Evolutionary conservation across 30 jellyfish, hydroid and myxozoan species (phyloP), one percentile per base, ranked within the genome.

Genomic region (Pelagia noctiluca): DNA sequence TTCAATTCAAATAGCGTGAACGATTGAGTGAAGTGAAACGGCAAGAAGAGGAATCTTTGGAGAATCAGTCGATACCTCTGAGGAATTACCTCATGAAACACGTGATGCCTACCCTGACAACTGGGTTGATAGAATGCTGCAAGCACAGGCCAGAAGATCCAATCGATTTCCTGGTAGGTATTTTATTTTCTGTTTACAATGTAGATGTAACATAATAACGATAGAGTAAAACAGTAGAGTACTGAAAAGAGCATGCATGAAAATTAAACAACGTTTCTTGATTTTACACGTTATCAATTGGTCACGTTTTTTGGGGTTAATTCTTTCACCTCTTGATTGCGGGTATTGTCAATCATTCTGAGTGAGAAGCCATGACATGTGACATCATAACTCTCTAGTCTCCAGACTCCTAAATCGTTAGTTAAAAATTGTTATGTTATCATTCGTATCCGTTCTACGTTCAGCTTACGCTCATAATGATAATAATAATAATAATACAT

Each of bases 101-200:
- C 33, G 99, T 94, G 52, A 94, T 94, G 99, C 99, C 99, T 18
- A 94, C 99, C 3, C 72, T 94, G 70, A 86, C 99, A 26, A 76
- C 79, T 80, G 99, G 99, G 32, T 63, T 94, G 50, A 72, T 94
- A 29, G 99, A 94, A 80, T 94, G 99, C 75, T 76, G 96, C 75
- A 94, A 94, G 63, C 75, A 73, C 32, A 76, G 99, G 38, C 99
- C 99, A 26, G 99, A 94, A 19, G 99, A 94, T 84, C 99, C 99
- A 18, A 88, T 94, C 35, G 99, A 94, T 63, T 94, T 94, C 71
- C 35, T 94, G 88, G 99, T 94, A 78, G 30, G 99, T 33, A 0
- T 1, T 8, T 50, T 54, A 32, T 11, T 30, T 83, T 28, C 19
- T 38, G 71, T 82, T 90, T 89, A 3, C 83, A 70, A 34, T 83